Percentiles rank a stretch among this genome's conserved stretches.
phyloP scores from a whole-genome alignment of 2,113 vertebrate genomes.

The Oostethus manadensis region DNA sequence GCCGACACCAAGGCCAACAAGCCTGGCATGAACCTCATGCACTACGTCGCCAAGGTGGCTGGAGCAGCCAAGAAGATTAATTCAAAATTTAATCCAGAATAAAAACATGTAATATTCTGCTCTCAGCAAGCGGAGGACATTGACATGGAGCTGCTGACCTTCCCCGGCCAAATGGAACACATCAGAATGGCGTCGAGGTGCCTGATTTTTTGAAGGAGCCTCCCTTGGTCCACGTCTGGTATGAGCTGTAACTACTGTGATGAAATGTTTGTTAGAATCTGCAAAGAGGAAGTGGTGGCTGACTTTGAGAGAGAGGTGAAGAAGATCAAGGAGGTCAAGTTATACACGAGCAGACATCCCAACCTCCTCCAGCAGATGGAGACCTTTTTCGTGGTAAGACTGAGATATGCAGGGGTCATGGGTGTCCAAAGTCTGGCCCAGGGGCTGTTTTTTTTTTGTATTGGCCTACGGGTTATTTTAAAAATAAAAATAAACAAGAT shows the following conservation, averaged over 20 bases:
- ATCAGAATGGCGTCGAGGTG: slow-evolving; percentile 68
- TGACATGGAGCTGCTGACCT: slow-evolving; percentile 59
- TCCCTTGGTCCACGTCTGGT: neutral
- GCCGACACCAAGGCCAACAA: slow-evolving; percentile 80
- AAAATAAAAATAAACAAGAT: too few relatives aligned
- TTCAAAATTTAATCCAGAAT: too few relatives aligned
- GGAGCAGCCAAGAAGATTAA: neutral
- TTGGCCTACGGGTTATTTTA: too few relatives aligned
- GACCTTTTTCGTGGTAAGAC: slow-evolving; percentile 60
- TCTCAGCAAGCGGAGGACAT: slow-evolving; percentile 72
- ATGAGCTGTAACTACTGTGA: neutral
- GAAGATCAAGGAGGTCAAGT: slow-evolving; percentile 62
- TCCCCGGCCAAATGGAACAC: slow-evolving; percentile 63
- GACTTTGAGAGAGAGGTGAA: slow-evolving; percentile 64
- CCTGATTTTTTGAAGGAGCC: neutral
- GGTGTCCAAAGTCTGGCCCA: too few relatives aligned
- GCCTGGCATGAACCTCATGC: slow-evolving; percentile 79
- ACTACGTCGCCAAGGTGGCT: slow-evolving; percentile 76
- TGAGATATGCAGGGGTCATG: too few relatives aligned
- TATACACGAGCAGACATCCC: slow-evolving; percentile 47
- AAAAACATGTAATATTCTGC: neutral
- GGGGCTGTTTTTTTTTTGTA: too few relatives aligned
- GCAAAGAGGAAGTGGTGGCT: slow-evolving; percentile 66
- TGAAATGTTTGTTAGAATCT: slow-evolving; percentile 46
- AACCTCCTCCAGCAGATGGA: slow-evolving; percentile 61